Evolutionary conservation across 2,797 vertebrate genomes (phyloP), one percentile per base, ranked within the genome.

Genomic region (Natrix natrix): DNA sequence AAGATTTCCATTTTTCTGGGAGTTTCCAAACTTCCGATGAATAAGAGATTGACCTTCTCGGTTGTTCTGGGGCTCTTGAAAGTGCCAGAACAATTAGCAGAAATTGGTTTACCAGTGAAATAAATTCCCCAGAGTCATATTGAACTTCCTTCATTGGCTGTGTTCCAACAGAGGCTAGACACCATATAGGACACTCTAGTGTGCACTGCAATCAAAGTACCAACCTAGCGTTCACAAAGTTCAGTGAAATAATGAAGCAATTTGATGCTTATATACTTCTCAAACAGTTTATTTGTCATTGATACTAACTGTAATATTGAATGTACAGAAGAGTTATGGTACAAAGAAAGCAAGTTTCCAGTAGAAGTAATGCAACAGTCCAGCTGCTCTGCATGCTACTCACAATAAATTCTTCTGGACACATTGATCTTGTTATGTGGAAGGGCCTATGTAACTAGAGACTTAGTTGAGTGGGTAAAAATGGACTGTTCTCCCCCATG

Each of bases 231-330:
- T 90, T 90, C 60, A 90, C 26, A 24, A 56, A n/a, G 11, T 43
- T 89, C 91, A 26, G 48, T 48, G 48, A 96, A 96, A 97, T 63
- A 97, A 92, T 0, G 3, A 92, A 92, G n/a, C 57, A 63, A 89
- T 69, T 69, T 69, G 69, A 10, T 2, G 1, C 55, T 26, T 54
- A 61, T 4, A n/a, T 94, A 95, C 92, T 97, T 95, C 96, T 96
- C 96, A 96, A 97, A 96, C 95, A 91, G 94, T 97, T 98, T 97
- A 98, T 98, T 97, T 97, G 96, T 95, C 97, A 94, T 97, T 96
- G 96, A 97, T 95, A 95, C 96, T 96, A 96, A 95, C 96, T 96
- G 95, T 95, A 94, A 96, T 96, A 97, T 1, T 96, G 95, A 96
- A 96, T 97, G 97, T 97, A 97, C 97, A 97, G 96, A 96, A 97